These are phyloP conservation scores for Drosophila glabriapex DNA, from an alignment of 2,888 invertebrate species.

Conservation along the genomic window DNA sequence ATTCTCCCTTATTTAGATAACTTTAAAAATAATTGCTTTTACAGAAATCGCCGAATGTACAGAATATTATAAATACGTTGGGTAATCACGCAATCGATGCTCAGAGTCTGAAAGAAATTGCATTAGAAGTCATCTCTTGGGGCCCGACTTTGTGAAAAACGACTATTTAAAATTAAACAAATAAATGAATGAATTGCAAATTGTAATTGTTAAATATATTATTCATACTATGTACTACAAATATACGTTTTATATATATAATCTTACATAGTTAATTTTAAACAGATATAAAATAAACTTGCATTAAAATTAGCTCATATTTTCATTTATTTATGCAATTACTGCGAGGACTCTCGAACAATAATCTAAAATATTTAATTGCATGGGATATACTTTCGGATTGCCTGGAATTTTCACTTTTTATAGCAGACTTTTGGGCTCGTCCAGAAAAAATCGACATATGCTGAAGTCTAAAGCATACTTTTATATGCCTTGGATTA, in stretches of 20 bases:
- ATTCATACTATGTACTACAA: neutral
- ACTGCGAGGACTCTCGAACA: too few species aligned
- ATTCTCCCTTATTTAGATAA: too few species aligned
- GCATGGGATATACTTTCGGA: neutral
- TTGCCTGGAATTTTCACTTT: neutral
- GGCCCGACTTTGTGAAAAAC: constrained; percentile 54
- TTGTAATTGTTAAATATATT: neutral
- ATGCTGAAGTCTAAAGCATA: neutral
- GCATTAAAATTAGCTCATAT: neutral
- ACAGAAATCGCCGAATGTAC: constrained; percentile 64
- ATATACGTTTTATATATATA: neutral
- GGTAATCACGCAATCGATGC: constrained; percentile 68
- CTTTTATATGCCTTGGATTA: constrained; percentile 4
- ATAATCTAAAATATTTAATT: neutral
- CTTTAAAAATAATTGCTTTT: constrained; percentile 8
- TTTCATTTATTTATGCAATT: neutral
- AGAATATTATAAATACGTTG: constrained; percentile 60
- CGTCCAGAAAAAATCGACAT: accelerated
- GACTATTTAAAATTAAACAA: too few species aligned
- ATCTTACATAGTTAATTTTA: neutral
- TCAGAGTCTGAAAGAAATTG: constrained; percentile 64
- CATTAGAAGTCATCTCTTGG: constrained; percentile 78
- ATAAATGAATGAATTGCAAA: neutral
- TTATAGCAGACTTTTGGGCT: constrained; percentile 5
- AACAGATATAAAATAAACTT: neutral